These are phyloP conservation scores for Eristalis intricaria DNA, from an alignment of 2,888 invertebrate species.

Conservation along the genomic window DNA sequence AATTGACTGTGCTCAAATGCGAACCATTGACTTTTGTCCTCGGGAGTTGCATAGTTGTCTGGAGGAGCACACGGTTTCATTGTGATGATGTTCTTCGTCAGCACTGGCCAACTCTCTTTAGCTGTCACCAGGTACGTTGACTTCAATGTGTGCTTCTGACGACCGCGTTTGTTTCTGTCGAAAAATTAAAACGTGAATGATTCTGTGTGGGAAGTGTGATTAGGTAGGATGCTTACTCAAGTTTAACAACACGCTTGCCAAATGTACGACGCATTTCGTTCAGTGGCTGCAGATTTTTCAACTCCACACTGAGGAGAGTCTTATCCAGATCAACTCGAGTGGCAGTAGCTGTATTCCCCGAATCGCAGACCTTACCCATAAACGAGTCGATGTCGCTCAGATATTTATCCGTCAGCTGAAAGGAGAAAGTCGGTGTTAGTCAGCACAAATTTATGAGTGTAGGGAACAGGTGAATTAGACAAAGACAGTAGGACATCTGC, in stretches of 20 bases:
- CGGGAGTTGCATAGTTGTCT: slow-evolving; percentile 72
- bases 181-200: neutral
- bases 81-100: slow-evolving; percentile 87
- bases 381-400: slow-evolving; percentile 78
- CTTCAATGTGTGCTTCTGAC: slow-evolving; percentile 84
- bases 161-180: slow-evolving; percentile 83
- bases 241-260: slow-evolving; percentile 89
- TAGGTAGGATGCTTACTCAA: slow-evolving; percentile 81
- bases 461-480: no score
- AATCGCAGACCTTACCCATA: slow-evolving; percentile 77
- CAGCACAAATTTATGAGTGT: neutral
- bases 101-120: slow-evolving; percentile 88
- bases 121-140: slow-evolving; percentile 86
- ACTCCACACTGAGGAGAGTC: slow-evolving; percentile 85
- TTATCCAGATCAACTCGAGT: slow-evolving; percentile 85
- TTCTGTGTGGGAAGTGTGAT: neutral
- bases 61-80: slow-evolving; percentile 84
- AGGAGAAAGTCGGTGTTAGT: neutral
- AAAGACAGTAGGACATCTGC: no score
- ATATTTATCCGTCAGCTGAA: slow-evolving; percentile 77
- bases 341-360: slow-evolving; percentile 72
- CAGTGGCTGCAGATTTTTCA: slow-evolving; percentile 89
- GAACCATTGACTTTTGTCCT: slow-evolving; percentile 84
- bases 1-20: slow-evolving; percentile 88
- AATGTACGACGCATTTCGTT: slow-evolving; percentile 92